A percentile compares a stretch with the other conserved stretches of the same genome.
These are phyloP conservation scores for Danio tinwini DNA, from an alignment of 2,797 vertebrate genomes.

Conservation along the genomic window DNA sequence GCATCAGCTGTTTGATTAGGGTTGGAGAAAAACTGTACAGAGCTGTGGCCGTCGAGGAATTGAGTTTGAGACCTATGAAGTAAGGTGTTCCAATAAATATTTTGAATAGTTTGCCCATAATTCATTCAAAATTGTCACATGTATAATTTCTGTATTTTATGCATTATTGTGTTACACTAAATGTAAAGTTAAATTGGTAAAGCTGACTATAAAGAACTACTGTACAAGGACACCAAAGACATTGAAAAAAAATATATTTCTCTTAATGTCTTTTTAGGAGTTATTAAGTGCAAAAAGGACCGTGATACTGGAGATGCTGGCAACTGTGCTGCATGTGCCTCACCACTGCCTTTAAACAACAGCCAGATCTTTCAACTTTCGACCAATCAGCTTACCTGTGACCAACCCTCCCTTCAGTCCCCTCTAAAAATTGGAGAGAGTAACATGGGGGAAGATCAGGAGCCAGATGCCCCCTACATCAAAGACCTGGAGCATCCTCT, in stretches of 20 bases:
- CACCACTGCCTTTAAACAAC: slow-evolving; percentile 75
- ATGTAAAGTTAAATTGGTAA: not conserved
- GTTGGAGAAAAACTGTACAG: no score
- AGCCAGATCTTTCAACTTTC: slow-evolving; percentile 70
- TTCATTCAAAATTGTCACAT: slow-evolving; percentile 1
- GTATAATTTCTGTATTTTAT: not conserved
- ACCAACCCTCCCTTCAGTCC: slow-evolving; percentile 74
- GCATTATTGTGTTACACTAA: not conserved
- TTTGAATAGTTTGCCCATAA: not conserved
- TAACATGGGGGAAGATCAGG: slow-evolving; percentile 73
- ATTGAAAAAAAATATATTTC: slow-evolving; percentile 2
- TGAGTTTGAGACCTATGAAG: no score
- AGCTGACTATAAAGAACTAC: not conserved
- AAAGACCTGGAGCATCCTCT: slow-evolving; percentile 78
- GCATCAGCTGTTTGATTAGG: no score
- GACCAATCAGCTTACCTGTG: slow-evolving; percentile 71
- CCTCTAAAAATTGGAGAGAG: slow-evolving; percentile 77
- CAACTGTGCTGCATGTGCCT: slow-evolving; percentile 75
- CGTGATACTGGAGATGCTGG: slow-evolving; percentile 68
- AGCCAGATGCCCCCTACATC: slow-evolving; percentile 77
- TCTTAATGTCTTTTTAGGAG: slow-evolving; percentile 63
- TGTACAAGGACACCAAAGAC: not conserved
- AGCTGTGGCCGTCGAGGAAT: no score
- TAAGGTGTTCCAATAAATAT: not conserved
- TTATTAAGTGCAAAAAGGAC: slow-evolving; percentile 84